Base-by-base conservation (phyloP, 2,797 vertebrate species). In the Buceros bicornis region DNA sequence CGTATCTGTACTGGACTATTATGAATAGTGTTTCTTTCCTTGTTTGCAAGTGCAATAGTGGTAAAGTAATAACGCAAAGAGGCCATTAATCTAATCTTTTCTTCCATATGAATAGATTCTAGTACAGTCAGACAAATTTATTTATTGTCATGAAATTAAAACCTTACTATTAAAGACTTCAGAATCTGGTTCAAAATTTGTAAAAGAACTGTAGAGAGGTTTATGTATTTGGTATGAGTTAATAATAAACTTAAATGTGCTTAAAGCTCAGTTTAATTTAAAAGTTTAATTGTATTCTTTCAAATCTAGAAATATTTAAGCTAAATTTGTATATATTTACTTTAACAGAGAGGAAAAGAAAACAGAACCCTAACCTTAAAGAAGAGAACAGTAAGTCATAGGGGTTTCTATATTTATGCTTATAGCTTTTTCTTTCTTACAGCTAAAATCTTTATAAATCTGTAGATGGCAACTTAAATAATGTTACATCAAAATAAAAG, bases 321-420 rank as follows among this genome's bases (percentile, higher is more conserved):
- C 16, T 87, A 80, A 76, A 70, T 77, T 56, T 65, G 8, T 78
- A 54, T 77, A 12, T 78, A 60, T 77, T 91, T 95, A 67, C 28
- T 71, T 94, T 50, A 84, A 80, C 78, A 97, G 93, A 73, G 4
- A 57, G 51, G 50, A 92, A 57, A 83, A 93, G 74, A 87, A 91
- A 91, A 70, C 3, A 4, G 20, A 53, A 69, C 5, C 8, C 40
- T 28, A 82, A 48, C 10, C 4, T 40, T 47, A 80, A 94, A 64
- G 88, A 95, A 43, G 57, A 93, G 21, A 76, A 90, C 14, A 54
- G 92, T 97, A 96, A 96, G 92, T 95, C 43, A 74, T 7, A 24
- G 10, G 3, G 11, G 35, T 76, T 83, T 61, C 56, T 72, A 6
- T 70, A 43, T 91, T 87, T 64, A 74, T 42, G 28, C 29, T 84